Base-by-base conservation (phyloP, 2,888 invertebrate species). In the Cerceris rybyensis region DNA sequence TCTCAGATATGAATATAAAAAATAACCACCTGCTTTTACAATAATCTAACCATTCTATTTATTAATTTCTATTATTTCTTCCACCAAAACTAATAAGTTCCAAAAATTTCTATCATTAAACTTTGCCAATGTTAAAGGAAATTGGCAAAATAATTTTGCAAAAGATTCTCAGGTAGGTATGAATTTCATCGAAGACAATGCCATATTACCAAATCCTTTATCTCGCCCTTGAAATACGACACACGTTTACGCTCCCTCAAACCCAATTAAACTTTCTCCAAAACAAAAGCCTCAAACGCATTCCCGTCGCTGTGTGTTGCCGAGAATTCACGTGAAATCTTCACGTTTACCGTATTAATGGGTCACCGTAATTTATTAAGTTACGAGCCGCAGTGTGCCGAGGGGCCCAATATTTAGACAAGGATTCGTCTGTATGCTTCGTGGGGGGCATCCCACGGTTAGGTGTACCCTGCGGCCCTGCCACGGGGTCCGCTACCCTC, bases 331-430 rank as follows among this genome's bases (percentile, higher is more conserved):
- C 14, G 28, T 5, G 17, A 46, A 46, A 43, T 50, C 14, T 50
- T 66, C 41, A 7, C 28, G n/a, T 28, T 39, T n/a, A 14, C 42
- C 14, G 43, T 14, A 60, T 60, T 49, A 54, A 58, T 11, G 17
- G 28, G 0, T 17, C 11, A 13, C 14, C 4, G 55, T 58, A 80
- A 76, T 81, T 81, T 76, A 73, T 66, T 49, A 58, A 67, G 60
- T 65, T 79, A 75, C 16, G 72, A 70, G 59, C 50, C 64, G 17
- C 14, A 13, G 9, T 7, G 57, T 17, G 7, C 14, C 49, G n/a
- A 39, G 14, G 64, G 57, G 11, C 58, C 41, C 64, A 66, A 82
- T 78, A 73, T 82, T 82, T 82, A 57, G 73, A 81, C 78, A 81
- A 55, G 28, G 39, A 65, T 55, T 54, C 46, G 43, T 61, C 75